Conservation (phyloP, 2,797 vertebrate genomes). For the Paguma larvata region DNA sequence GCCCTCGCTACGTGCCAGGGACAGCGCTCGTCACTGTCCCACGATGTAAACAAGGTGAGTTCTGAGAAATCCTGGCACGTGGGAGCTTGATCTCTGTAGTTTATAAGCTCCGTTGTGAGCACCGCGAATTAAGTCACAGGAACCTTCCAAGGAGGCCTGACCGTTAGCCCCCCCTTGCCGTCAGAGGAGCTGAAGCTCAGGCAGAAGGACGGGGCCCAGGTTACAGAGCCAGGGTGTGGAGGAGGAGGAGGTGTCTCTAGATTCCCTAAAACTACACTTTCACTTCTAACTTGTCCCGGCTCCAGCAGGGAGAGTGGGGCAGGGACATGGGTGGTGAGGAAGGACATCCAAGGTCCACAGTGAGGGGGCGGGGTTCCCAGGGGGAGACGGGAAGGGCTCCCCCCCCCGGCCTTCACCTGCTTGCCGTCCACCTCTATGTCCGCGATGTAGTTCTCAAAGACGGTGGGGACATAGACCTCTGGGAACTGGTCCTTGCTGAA, state of each 20-base stretch:
- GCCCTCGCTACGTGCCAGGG: background rate
- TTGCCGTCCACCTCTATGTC: slow-evolving; percentile 99
- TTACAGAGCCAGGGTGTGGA: background rate
- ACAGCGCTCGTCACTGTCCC: background rate
- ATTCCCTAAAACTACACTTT: background rate
- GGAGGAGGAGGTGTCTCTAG: background rate
- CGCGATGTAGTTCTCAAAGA: slow-evolving; percentile 99
- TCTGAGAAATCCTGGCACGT: background rate
- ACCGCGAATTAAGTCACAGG: background rate
- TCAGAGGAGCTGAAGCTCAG: background rate
- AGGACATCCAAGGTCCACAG: background rate
- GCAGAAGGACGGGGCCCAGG: background rate
- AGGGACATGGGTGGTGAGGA: background rate
- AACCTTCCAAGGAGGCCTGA: background rate
- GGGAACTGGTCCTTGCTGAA: slow-evolving; percentile 99
- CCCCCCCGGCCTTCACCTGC: slow-evolving; percentile 91
- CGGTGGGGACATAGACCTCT: slow-evolving; percentile 98
- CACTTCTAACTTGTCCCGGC: background rate
- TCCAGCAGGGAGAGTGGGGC: background rate
- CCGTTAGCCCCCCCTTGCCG: background rate
- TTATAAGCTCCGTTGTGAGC: background rate
- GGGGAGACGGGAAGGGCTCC: background rate
- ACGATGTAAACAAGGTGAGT: background rate
- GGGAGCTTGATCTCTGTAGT: background rate
- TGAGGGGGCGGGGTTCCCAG: background rate